These are phyloP conservation scores for Manis crassicaudata DNA, from an alignment of 2,797 vertebrate species.

Conservation along the genomic window DNA sequence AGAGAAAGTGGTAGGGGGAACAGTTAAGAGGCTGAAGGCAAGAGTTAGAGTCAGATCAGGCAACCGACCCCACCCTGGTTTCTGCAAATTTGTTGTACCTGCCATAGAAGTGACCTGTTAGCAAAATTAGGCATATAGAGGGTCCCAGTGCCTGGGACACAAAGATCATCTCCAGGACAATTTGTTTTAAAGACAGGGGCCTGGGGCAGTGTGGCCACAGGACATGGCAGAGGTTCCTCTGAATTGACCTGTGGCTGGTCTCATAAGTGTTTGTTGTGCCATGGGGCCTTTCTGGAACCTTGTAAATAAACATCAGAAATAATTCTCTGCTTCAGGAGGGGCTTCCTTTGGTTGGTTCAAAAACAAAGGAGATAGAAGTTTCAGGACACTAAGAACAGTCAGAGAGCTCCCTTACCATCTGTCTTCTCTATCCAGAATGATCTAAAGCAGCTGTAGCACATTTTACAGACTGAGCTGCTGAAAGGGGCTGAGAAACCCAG, in stretches of 20 bases:
- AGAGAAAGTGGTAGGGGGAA: neutral
- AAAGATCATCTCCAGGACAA: neutral
- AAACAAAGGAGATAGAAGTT: neutral
- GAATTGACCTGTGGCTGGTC: neutral
- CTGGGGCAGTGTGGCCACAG: neutral
- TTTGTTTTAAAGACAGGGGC: neutral
- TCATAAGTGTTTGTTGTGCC: neutral
- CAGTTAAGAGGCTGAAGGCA: neutral
- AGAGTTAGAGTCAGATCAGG: neutral
- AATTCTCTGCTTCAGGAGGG: neutral
- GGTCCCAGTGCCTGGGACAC: neutral
- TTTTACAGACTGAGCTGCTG: neutral
- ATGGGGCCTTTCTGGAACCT: neutral
- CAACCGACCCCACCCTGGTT: neutral
- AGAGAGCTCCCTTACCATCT: neutral
- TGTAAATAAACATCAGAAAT: neutral
- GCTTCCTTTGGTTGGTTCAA: neutral
- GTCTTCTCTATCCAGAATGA: neutral
- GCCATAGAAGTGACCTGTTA: neutral
- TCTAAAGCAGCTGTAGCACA: neutral
- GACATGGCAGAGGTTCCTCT: neutral
- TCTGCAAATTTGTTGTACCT: too few relatives aligned
- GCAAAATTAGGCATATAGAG: too few relatives aligned
- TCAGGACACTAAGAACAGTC: neutral
- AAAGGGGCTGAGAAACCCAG: neutral